Percentiles rank a stretch among this genome's conserved stretches.
These are phyloP conservation scores for Polydrusus pterygomalis DNA, from an alignment of 2,888 invertebrate genomes.

Conservation along the genomic window DNA sequence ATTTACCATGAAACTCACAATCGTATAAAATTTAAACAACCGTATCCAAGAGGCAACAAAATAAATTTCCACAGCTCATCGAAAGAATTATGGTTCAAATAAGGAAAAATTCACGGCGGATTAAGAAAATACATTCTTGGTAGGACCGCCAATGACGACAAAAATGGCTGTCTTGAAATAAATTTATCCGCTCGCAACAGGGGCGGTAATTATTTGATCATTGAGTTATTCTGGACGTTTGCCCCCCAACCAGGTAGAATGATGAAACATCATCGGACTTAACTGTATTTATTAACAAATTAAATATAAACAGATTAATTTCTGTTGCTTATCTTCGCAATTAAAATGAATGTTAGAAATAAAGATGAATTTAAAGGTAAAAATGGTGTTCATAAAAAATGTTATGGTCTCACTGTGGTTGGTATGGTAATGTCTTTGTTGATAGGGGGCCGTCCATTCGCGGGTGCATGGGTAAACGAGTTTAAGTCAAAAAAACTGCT, in stretches of 20 bases:
- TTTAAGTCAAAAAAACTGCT: too few species aligned
- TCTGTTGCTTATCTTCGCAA: constrained; percentile 5
- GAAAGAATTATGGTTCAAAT: constrained; percentile 31
- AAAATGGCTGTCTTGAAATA: constrained; percentile 42
- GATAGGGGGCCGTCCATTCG: constrained; percentile 25
- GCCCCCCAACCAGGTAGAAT: constrained; percentile 52
- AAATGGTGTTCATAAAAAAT: constrained; percentile 21
- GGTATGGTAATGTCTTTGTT: constrained; percentile 8
- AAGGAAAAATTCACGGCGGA: constrained; percentile 21
- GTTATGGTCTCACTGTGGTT: constrained; percentile 13
- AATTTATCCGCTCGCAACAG: constrained; percentile 60
- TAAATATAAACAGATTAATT: constrained; percentile 3
- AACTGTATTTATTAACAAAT: background rate
- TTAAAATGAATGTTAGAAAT: constrained; percentile 7
- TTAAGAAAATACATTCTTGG: background rate
- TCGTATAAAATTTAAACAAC: constrained; percentile 21
- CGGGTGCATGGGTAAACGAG: too few species aligned
- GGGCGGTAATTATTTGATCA: constrained; percentile 60
- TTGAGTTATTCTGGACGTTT: constrained; percentile 59
- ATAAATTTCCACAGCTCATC: constrained; percentile 34
- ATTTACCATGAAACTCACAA: background rate
- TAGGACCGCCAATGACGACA: constrained; percentile 21
- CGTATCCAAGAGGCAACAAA: constrained; percentile 15
- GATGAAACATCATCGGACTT: too few species aligned
- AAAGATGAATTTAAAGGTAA: constrained; percentile 8